phyloP scores from a whole-genome alignment of 2,113 vertebrate species.

The Triplophysa siluroides region DNA sequence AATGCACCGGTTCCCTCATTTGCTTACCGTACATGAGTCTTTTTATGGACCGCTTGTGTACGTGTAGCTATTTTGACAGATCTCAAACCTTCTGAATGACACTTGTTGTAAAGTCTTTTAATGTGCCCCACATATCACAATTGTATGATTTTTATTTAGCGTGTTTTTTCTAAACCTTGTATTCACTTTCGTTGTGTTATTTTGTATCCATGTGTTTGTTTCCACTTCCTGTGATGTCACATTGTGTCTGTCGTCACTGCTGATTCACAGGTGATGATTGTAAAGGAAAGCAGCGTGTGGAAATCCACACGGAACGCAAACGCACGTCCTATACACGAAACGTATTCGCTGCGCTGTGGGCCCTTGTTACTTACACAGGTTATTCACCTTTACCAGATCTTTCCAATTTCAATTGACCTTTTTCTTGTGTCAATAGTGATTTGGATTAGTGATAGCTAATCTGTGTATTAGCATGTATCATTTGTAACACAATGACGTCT shows the following conservation, averaged over 20 bases:
- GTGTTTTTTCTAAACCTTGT: background rate
- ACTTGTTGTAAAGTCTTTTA: too few species aligned
- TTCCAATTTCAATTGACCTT: too few species aligned
- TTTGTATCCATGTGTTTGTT: background rate
- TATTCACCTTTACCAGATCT: constrained; percentile 56
- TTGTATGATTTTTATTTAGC: background rate
- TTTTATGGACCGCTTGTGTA: too few species aligned
- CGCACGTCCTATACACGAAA: constrained; percentile 74
- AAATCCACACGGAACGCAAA: constrained; percentile 59
- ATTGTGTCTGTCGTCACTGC: background rate
- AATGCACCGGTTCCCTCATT: too few species aligned
- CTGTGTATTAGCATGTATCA: too few species aligned
- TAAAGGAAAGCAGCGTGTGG: constrained; percentile 85
- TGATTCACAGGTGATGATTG: constrained; percentile 80
- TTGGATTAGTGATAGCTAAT: background rate
- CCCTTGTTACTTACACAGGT: constrained; percentile 85
- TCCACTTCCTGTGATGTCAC: background rate
- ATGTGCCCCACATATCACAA: background rate
- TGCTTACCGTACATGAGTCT: background rate
- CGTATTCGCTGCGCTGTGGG: constrained; percentile 76
- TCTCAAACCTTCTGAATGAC: too few species aligned
- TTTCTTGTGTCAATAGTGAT: too few species aligned
- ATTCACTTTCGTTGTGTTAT: background rate
- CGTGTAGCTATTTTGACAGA: too few species aligned
- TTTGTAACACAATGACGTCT: too few species aligned